Evolutionary conservation across 2,113 vertebrate genomes (phyloP), one percentile per base, ranked within the genome.

Genomic region (Notothenia rossii): DNA sequence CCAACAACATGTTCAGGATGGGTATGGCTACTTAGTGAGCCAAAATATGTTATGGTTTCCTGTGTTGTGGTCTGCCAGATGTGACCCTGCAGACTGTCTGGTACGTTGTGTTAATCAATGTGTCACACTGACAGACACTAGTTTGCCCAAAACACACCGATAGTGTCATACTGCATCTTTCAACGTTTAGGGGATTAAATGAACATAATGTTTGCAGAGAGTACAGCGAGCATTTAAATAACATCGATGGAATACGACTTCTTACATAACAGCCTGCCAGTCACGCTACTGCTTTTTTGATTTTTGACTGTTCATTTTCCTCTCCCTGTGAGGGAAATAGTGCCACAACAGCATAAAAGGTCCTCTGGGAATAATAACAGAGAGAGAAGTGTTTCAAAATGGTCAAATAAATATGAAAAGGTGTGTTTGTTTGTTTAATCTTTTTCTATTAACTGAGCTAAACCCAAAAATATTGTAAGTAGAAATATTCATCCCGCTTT

Each of bases 101-200:
- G 65, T 60, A 86, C 43, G 0, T 50, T 64, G 49, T 49, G 74
- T 73, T 5, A 82, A 79, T 87, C 82, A 84, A 84, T 79, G 83
- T 11, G 36, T 48, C 40, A 40, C 0, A 58, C 15, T 10, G 7
- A 69, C 17, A 45, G 68, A 79, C 25, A 25, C 25, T 25, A 25
- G 25, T 25, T 25, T 25, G 2, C 25, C 25, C 25, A 25, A 25
- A 25, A 25, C 25, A 25, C 25, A 25, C 25, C 2, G 25, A 25
- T 25, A 2, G 25, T 25, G 25, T 25, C 25, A 25, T 25, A 25
- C 25, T 25, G 25, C 25, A 25, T 25, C 25, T 25, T 25, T 25
- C 25, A 25, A 25, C 2, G 25, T 25, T 25, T 25, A 25, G 25
- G 25, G 2, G 25, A 25, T 25, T 58, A 12, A 13, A 3, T 12